A percentile compares a stretch with the other conserved stretches of the same genome.
These are phyloP conservation scores for Pollenia angustigena DNA, from an alignment of 2,888 invertebrate genomes.

Conservation along the genomic window DNA sequence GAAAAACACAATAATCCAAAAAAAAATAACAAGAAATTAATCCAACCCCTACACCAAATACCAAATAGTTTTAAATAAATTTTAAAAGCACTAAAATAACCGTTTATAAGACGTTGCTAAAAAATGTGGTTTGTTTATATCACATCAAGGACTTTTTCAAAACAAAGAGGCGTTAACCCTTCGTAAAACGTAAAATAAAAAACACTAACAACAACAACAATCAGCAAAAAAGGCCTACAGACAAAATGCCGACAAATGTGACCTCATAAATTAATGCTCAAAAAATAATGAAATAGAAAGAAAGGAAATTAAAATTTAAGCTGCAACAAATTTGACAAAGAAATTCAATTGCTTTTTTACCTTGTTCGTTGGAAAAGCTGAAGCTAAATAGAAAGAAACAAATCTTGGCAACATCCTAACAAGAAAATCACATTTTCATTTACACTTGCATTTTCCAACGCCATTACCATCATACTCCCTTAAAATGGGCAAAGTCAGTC, in stretches of 20 bases:
- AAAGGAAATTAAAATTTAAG: neutral
- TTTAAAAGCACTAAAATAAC: neutral
- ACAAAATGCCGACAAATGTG: conserved; percentile 65
- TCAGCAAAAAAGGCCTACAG: conserved; percentile 20
- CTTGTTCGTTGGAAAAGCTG: neutral
- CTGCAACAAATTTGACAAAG: conserved; percentile 31
- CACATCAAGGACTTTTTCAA: conserved; percentile 30
- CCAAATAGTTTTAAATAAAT: conserved; percentile 1
- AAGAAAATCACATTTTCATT: conserved; percentile 19
- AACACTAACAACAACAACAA: conserved; percentile 2
- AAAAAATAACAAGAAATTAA: conserved; percentile 5
- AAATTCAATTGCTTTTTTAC: neutral
- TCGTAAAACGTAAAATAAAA: neutral
- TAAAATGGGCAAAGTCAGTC: conserved; percentile 35
- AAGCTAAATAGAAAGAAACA: neutral
- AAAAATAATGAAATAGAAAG: conserved; percentile 3
- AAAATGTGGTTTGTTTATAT: conserved; percentile 14
- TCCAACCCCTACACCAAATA: conserved; percentile 6
- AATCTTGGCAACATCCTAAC: conserved; percentile 33
- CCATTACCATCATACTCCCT: neutral
- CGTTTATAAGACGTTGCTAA: neutral
- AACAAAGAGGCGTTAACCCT: conserved; percentile 64
- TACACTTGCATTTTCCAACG: conserved; percentile 4
- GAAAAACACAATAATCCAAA: conserved; percentile 23
- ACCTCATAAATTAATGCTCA: conserved; percentile 45